Conservation (phyloP, 2,888 invertebrate species). For the Fragum whitleyi region DNA sequence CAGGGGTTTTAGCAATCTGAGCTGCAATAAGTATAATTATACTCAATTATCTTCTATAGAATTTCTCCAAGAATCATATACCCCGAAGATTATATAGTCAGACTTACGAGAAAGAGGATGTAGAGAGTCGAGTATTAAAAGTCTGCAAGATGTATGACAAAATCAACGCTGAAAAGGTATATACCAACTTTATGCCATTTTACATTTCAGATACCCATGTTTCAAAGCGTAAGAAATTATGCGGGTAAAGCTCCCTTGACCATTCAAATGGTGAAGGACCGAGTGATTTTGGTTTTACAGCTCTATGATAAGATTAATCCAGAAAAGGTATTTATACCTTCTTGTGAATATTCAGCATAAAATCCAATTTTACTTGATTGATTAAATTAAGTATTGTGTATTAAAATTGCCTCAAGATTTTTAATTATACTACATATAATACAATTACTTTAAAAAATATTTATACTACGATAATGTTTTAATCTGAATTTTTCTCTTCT, state of each 20-base stretch:
- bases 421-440: no score
- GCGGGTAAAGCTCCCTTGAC: slow-evolving; percentile 67
- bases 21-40: neutral
- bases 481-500: no score
- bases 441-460: no score
- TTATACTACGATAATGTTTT: no score
- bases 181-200: slow-evolving; percentile 32
- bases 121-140: slow-evolving; percentile 93
- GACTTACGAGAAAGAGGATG: slow-evolving; percentile 74
- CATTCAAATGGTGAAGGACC: slow-evolving; percentile 90
- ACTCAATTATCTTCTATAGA: slow-evolving; percentile 10
- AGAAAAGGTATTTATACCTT: slow-evolving; percentile 88
- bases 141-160: slow-evolving; percentile 95
- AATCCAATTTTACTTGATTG: no score
- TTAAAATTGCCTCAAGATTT: no score
- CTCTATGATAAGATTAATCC: slow-evolving; percentile 95
- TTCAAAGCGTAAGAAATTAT: slow-evolving; percentile 64
- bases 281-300: slow-evolving; percentile 94
- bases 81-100: slow-evolving; percentile 30
- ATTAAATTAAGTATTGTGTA: no score
- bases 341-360: no score
- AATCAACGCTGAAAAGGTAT: slow-evolving; percentile 92
- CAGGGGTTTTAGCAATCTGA: no score
- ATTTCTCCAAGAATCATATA: slow-evolving; percentile 5
- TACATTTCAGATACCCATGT: slow-evolving; percentile 63